Percentiles rank a stretch among this genome's conserved stretches.
phyloP scores from a whole-genome alignment of 2,888 invertebrate species.

The Candidula unifasciata region DNA sequence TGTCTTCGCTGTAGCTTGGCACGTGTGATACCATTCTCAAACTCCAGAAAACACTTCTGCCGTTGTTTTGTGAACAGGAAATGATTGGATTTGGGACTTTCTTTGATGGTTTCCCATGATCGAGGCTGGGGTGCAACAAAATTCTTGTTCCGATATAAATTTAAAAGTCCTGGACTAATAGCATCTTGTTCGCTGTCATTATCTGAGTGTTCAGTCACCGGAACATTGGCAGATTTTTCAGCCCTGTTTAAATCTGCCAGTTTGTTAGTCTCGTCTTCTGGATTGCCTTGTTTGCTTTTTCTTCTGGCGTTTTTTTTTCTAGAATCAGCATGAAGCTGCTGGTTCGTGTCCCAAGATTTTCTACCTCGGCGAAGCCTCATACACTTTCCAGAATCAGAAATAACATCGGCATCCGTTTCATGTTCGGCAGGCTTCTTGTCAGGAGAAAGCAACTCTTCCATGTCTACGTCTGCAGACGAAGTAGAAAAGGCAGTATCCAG shows the following conservation, averaged over 20 bases:
- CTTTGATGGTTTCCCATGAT: conserved; percentile 68
- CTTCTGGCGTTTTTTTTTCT: neutral
- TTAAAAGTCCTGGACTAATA: conserved; percentile 56
- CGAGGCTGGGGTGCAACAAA: conserved; percentile 62
- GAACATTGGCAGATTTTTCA: neutral
- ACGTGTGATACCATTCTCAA: conserved; percentile 60
- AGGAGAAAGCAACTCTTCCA: conserved; percentile 12
- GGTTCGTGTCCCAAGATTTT: conserved; percentile 27
- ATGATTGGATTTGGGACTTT: conserved; percentile 55
- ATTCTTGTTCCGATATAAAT: conserved; percentile 66
- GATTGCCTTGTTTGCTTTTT: neutral
- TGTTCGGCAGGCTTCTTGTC: neutral
- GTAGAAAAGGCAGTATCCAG: neutral
- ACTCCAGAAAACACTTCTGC: conserved; percentile 58
- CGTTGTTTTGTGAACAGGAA: conserved; percentile 53
- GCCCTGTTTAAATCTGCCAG: neutral
- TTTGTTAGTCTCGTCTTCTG: neutral
- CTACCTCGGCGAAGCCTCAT: conserved; percentile 11
- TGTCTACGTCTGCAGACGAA: neutral
- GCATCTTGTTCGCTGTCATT: neutral
- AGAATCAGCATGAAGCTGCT: neutral
- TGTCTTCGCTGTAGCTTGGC: conserved; percentile 60
- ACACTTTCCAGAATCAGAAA: neutral
- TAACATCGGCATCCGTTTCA: neutral
- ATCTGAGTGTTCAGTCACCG: neutral